Evolutionary conservation across 2,797 vertebrate species (phyloP), one percentile per base, ranked within the genome.

Genomic region (Aulostomus chinensis): DNA sequence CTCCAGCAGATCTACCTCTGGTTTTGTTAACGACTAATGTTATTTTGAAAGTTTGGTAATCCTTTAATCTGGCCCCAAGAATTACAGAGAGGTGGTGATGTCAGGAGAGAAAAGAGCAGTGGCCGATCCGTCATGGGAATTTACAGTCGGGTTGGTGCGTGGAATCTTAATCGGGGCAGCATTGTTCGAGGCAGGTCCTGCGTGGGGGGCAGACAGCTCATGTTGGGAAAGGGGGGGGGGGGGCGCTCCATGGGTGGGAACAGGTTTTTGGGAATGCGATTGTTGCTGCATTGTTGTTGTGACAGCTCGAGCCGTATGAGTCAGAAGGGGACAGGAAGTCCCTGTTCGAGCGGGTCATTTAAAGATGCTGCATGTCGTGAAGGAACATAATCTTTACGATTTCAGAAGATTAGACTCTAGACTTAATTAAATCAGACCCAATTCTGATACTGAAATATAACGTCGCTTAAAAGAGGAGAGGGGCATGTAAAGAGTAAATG

Each of bases 101-200:
- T 87, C 86, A 87, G 83, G 84, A 83, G 76, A 85, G 84, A 86
- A 88, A 86, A 86, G 77, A 82, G 76, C 73, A 56, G 57, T 15
- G 77, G 76, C 65, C 73, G 56, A 79, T 76, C 82, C 76, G 72
- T 90, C 85, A 89, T 89, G 89, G 86, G 85, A 90, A 73, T 91
- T 91, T 89, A 89, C 89, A 91, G 90, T 87, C 69, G 86, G 81
- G 57, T 90, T 89, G 89, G 55, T 83, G 75, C 65, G 54, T 83
- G 90, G 91, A 91, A 92, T 92, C 88, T 87, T 88, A 90, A 89
- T 88, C 65, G 62, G 66, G 25, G 58, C 18, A 34, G 72, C 73
- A 81, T 91, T 91, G 89, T 91, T 84, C 60, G 15, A 58, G 65
- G 55, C 61, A 68, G 79, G 81, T 84, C 80, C 83, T 73, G 78